Percentiles rank a stretch among this genome's conserved stretches.
phyloP scores from a whole-genome alignment of 2,888 invertebrate species.

The Endotricha flammealis region DNA sequence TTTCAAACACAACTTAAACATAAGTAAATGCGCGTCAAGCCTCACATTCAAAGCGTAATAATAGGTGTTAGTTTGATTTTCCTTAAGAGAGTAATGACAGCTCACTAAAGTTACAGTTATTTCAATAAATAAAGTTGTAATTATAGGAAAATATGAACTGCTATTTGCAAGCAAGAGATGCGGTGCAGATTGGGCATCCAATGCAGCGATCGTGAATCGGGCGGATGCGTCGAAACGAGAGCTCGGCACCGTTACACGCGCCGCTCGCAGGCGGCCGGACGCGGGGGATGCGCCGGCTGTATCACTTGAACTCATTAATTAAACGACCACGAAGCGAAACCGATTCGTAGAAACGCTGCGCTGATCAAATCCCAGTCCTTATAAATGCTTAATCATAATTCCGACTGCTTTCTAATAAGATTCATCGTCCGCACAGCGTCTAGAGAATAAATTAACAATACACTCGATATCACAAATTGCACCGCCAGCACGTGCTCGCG shows the following conservation, averaged over 20 bases:
- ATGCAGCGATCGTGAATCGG: slow-evolving; percentile 29
- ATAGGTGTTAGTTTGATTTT: slow-evolving; percentile 26
- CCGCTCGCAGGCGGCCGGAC: slow-evolving; percentile 25
- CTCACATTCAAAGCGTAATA: slow-evolving; percentile 58
- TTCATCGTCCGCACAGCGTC: slow-evolving; percentile 41
- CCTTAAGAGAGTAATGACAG: slow-evolving; percentile 11
- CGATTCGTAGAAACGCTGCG: slow-evolving; percentile 21
- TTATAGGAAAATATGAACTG: slow-evolving; percentile 24
- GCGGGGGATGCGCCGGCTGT: slow-evolving; percentile 37
- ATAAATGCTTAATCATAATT: slow-evolving; percentile 43
- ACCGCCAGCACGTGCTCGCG: slow-evolving; percentile 43
- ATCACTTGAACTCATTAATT: slow-evolving; percentile 41
- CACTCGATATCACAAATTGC: slow-evolving; percentile 72
- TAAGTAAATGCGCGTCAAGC: slow-evolving; percentile 71
- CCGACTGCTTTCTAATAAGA: slow-evolving; percentile 35
- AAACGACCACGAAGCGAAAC: slow-evolving; percentile 38
- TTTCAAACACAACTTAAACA: slow-evolving; percentile 52
- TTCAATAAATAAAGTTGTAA: slow-evolving; percentile 36
- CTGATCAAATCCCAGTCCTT: slow-evolving; percentile 36
- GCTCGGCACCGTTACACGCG: slow-evolving; percentile 65
- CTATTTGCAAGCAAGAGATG: slow-evolving; percentile 16
- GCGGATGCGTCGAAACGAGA: slow-evolving; percentile 57
- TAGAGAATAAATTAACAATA: slow-evolving; percentile 57
- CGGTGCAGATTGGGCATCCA: slow-evolving; percentile 30
- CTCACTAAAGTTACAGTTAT: slow-evolving; percentile 35